Evolutionary conservation across 2,888 invertebrate genomes (phyloP), one percentile per base, ranked within the genome.

Genomic region (Xestia ashworthii): DNA sequence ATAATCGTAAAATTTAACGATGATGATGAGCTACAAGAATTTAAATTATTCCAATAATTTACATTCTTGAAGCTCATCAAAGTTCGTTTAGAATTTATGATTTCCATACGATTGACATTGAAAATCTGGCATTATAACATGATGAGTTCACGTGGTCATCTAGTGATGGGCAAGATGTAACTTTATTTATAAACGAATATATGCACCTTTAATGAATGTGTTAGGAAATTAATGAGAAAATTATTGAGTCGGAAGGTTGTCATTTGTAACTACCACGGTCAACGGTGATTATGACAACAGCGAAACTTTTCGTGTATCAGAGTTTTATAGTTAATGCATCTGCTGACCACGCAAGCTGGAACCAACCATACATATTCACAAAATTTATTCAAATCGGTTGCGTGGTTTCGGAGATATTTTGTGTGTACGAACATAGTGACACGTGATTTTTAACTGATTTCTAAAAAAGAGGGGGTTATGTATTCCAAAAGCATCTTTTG

Each of bases 141-240:
- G 9, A 67, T 12, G 12, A 14, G 71, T 71, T 70, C 83, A 83
- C 78, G 78, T 53, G 71, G 2, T 14, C 62, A 14, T 3, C 4
- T 38, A 48, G 73, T 83, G 86, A 65, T 46, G n/a, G 22, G 19
- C 68, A 70, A 44, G 62, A 64, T 55, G 64, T 32, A 38, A 32
- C 25, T 71, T 75, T 65, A 85, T 80, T 80, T 71, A 76, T 78
- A 71, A 76, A 80, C 55, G 41, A 76, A 82, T 82, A 78, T 71
- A 86, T 79, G 67, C 19, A 64, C 5, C 41, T 44, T 46, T 76
- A 76, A 80, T 79, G 71, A 81, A 71, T 83, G 65, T 67, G 79
- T 85, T 85, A 70, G 71, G 85, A 83, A 84, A 89, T 77, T 80
- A 75, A 86, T 87, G 81, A 76, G 44, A 77, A 83, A 74, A 77